Evolutionary conservation across 2,888 invertebrate species (phyloP).

Genomic region (Anoncus sp.): DNA sequence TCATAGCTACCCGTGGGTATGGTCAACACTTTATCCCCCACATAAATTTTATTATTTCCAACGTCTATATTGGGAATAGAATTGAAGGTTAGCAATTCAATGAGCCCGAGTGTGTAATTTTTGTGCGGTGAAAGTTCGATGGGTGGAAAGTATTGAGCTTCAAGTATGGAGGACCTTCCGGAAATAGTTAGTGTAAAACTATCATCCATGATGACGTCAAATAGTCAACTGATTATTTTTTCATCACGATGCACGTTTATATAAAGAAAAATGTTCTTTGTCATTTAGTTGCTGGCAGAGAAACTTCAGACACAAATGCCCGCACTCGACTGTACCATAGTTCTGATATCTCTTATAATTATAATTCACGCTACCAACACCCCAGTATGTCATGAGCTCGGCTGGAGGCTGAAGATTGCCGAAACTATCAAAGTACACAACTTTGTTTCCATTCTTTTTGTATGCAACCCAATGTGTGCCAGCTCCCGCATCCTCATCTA

Average conservation of each 20-base stretch:
- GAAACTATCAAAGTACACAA: too few species aligned
- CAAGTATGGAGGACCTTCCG: slow-evolving; percentile 67
- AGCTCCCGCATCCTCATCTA: slow-evolving; percentile 61
- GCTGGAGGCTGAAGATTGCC: slow-evolving; percentile 55
- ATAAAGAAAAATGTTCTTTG: slow-evolving; percentile 25
- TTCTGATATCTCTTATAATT: slow-evolving; percentile 59
- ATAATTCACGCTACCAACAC: slow-evolving; percentile 49
- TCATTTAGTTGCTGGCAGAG: slow-evolving; percentile 38
- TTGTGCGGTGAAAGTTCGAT: slow-evolving; percentile 68
- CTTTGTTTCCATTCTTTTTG: too few species aligned
- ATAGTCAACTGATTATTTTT: neutral
- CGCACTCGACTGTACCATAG: neutral
- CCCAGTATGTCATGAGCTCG: slow-evolving; percentile 33
- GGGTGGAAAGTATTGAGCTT: slow-evolving; percentile 69
- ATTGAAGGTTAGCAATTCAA: slow-evolving; percentile 75
- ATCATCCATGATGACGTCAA: slow-evolving; percentile 46
- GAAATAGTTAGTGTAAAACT: slow-evolving; percentile 72
- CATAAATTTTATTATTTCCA: slow-evolving; percentile 66
- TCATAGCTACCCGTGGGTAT: slow-evolving; percentile 76
- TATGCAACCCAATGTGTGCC: slow-evolving; percentile 64
- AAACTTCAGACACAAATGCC: slow-evolving; percentile 46
- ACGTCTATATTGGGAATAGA: slow-evolving; percentile 77
- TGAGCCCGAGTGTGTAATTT: slow-evolving; percentile 72
- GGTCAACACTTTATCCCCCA: slow-evolving; percentile 62
- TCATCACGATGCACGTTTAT: slow-evolving; percentile 17